A percentile compares a stretch with the other conserved stretches of the same genome.
These are phyloP conservation scores for Rhizoglyphus robini DNA, from an alignment of 1,140 invertebrate species.

Conservation along the genomic window DNA sequence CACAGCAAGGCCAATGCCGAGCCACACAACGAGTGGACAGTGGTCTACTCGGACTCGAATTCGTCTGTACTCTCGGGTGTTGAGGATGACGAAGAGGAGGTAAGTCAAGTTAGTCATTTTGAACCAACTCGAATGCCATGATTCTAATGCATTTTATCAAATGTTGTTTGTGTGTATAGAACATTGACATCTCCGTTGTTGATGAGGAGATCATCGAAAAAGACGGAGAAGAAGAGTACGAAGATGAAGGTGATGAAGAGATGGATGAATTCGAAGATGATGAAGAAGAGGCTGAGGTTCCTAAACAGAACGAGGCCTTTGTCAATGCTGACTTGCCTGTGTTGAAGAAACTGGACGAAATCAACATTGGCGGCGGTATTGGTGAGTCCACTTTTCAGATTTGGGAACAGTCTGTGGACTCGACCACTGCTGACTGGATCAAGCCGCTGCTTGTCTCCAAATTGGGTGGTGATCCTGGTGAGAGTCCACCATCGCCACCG, in stretches of 20 bases:
- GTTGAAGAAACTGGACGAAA: not conserved
- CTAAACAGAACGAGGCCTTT: no score
- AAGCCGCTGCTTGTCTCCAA: not conserved
- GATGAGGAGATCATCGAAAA: not conserved
- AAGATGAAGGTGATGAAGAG: not conserved
- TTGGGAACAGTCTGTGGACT: not conserved
- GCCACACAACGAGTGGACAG: constrained; percentile 6
- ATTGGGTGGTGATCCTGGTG: not conserved
- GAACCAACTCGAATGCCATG: not conserved
- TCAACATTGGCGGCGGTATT: not conserved
- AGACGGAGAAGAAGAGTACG: not conserved
- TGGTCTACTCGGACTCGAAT: constrained; percentile 8
- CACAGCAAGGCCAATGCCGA: no score
- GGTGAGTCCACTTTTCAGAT: not conserved
- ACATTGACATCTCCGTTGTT: not conserved
- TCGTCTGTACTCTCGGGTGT: not conserved
- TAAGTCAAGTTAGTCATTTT: not conserved
- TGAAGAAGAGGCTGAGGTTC: not conserved
- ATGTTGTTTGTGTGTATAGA: no score
- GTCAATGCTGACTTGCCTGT: not conserved
- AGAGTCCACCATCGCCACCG: not conserved
- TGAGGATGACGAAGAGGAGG: not conserved
- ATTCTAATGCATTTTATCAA: not conserved
- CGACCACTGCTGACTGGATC: not conserved
- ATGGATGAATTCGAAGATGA: no score